Conservation (phyloP, 2,113 vertebrate species). For the Equus quagga region DNA sequence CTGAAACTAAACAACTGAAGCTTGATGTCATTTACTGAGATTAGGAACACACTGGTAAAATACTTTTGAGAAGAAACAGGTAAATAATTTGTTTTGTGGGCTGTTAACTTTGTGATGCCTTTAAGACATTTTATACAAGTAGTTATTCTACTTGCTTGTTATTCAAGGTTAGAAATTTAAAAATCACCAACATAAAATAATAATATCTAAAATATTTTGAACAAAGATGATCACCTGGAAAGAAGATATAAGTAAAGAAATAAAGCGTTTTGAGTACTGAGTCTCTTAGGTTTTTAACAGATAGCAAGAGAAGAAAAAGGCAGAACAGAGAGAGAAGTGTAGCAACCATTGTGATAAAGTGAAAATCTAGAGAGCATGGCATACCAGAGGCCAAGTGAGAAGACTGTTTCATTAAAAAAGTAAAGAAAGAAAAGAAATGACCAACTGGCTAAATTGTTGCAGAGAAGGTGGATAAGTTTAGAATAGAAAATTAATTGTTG, state of each 20-base stretch:
- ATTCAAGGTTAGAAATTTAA: neutral
- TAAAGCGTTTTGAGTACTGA: neutral
- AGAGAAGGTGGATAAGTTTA: neutral
- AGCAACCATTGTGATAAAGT: neutral
- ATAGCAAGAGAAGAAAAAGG: neutral
- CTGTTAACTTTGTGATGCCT: fast-evolving
- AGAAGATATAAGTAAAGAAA: neutral
- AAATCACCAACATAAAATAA: neutral
- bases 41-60: neutral
- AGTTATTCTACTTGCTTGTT: neutral
- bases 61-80: neutral
- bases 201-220: neutral
- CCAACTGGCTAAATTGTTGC: fast-evolving
- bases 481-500: neutral
- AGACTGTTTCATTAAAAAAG: too few relatives aligned
- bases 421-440: neutral
- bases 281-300: neutral
- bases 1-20: neutral
- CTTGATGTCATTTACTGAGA: neutral
- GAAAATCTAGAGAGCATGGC: neutral
- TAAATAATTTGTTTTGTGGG: neutral
- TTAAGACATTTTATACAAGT: neutral
- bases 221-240: neutral
- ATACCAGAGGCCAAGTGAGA: neutral
- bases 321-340: neutral